A percentile compares a stretch with the other conserved stretches of the same genome.
Evolutionary conservation across 2,888 invertebrate genomes (phyloP).

Genomic region (Rhamphomyia laevipes): DNA sequence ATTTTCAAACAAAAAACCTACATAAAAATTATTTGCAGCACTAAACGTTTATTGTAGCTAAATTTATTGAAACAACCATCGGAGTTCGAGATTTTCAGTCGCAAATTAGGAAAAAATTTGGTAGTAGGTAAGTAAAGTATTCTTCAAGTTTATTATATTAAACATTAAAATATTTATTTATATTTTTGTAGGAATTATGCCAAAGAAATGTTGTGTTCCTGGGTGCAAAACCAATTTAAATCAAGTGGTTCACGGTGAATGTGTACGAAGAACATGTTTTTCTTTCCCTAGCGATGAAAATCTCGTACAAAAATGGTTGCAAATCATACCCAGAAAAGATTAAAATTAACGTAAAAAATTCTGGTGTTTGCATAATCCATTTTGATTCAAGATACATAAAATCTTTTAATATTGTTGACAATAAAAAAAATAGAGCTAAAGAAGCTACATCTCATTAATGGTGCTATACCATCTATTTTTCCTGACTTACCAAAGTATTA

Average conservation of each 20-base stretch:
- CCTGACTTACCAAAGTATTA: background rate
- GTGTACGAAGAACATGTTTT: background rate
- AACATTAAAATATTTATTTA: too few relatives aligned
- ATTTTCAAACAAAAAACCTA: too few relatives aligned
- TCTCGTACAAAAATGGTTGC: background rate
- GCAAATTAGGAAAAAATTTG: too few relatives aligned
- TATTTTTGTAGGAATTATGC: background rate
- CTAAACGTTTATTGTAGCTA: too few relatives aligned
- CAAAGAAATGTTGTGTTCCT: background rate
- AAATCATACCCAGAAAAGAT: background rate
- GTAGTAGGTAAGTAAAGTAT: too few relatives aligned
- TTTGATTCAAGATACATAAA: background rate
- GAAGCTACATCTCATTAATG: background rate
- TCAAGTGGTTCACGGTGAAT: background rate
- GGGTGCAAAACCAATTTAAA: background rate
- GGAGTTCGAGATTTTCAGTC: too few relatives aligned
- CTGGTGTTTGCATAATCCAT: background rate
- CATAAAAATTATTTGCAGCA: too few relatives aligned
- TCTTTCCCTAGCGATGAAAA: background rate
- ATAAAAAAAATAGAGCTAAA: background rate
- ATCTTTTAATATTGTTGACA: background rate
- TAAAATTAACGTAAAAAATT: background rate
- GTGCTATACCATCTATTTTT: background rate
- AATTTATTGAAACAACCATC: too few relatives aligned
- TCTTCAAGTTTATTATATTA: too few relatives aligned